Evolutionary conservation across 2,113 vertebrate genomes (phyloP), one percentile per base, ranked within the genome.

Genomic region (Smithornis capensis): DNA sequence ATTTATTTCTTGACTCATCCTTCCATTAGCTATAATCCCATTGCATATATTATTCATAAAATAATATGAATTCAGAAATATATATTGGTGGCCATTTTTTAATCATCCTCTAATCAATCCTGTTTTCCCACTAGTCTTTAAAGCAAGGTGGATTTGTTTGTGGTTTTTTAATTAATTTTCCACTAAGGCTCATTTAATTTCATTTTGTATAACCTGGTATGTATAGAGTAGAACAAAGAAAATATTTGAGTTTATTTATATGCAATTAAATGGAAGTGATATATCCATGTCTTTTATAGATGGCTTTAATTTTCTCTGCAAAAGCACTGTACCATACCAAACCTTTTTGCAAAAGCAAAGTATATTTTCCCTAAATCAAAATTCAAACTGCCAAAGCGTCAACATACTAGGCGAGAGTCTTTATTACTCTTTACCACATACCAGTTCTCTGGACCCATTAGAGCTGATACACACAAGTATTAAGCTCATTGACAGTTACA

Each of bases 1-100:
- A 68, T 92, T 88, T 90, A 81, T 95, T 90, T 91, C 77, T 90
- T 95, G 90, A 95, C 76, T 96, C 79, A 94, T 92, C 56, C 76
- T 90, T 95, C 89, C 79, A 92, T 90, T 88, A 96, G 12, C 68
- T 92, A 50, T 83, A 93, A 92, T 90, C 56, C 45, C 49, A 44
- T 49, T 90, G 68, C 80, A 96, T 93, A 89, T 95, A 95, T 93
- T 93, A 95, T 93, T 96, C 73, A 96, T 84, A 90, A 73, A 94
- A 89, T 77, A 59, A 90, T 89, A 93, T 35, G 7, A 83, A 90
- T 87, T 77, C 60, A 57, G 59, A 83, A 83, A 90, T 69, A 83
- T 35, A 42, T 90, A 71, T 63, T 28, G 19, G 27, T 63, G 47
- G n/a, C 19, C 12, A 79, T 90, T 90, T 94, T 74, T 42, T 7